These are phyloP conservation scores for Heteronetta atricapilla DNA, from an alignment of 2,113 vertebrate species.

Conservation along the genomic window DNA sequence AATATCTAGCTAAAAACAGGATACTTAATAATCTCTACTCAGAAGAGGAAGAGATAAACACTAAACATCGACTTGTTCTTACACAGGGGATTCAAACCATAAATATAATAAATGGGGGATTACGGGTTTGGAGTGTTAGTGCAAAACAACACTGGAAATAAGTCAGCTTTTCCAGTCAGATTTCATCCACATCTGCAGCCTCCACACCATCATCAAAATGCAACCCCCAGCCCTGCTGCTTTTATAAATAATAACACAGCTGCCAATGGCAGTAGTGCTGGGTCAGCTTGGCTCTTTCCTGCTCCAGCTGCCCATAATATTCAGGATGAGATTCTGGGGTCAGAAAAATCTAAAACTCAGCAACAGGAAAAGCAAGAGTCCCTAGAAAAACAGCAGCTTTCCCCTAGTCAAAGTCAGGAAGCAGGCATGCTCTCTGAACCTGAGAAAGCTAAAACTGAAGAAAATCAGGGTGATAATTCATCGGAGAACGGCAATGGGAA, in stretches of 20 bases:
- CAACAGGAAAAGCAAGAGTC: conserved; percentile 95
- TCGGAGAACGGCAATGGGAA: conserved; percentile 89
- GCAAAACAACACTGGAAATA: conserved; percentile 97
- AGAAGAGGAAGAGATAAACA: conserved; percentile 51
- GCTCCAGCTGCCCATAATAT: conserved; percentile 93
- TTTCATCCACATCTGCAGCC: conserved; percentile 98
- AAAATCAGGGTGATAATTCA: conserved; percentile 87
- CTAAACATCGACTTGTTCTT: conserved; percentile 69
- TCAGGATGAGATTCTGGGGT: conserved; percentile 98
- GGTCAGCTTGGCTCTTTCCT: conserved; percentile 98
- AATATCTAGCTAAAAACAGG: conserved; percentile 68
- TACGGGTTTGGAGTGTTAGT: conserved; percentile 99
- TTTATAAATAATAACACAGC: conserved; percentile 96
- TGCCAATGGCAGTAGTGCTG: conserved; percentile 92
- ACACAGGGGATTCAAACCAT: conserved; percentile 73
- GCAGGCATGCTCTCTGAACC: conserved; percentile 89
- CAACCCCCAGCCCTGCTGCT: conserved; percentile 92
- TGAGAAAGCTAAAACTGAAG: conserved; percentile 88
- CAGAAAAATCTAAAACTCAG: conserved; percentile 95
- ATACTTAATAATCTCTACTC: conserved; percentile 67
- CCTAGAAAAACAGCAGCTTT: conserved; percentile 93
- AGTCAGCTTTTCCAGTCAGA: conserved; percentile 97
- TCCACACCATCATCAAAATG: conserved; percentile 93
- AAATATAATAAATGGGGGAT: conserved; percentile 98
- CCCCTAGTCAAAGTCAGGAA: conserved; percentile 90